phyloP scores from a whole-genome alignment of 2,113 vertebrate genomes.

The Aphelocoma coerulescens region DNA sequence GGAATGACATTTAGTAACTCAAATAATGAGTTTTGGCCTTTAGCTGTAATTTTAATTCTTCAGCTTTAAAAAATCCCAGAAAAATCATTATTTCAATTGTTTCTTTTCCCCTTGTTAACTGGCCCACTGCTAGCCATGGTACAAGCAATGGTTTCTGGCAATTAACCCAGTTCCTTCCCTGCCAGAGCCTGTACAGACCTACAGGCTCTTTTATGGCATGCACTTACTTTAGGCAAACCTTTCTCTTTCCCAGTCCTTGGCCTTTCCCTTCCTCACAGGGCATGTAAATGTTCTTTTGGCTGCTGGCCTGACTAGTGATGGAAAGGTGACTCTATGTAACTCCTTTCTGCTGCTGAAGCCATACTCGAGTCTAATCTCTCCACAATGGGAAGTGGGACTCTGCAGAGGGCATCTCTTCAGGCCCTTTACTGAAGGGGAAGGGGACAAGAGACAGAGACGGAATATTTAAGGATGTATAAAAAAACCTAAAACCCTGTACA shows the following conservation, averaged over 20 bases:
- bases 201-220: neutral
- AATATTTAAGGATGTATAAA: neutral
- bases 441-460: neutral
- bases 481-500: neutral
- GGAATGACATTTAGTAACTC: neutral
- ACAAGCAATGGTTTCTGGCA: neutral
- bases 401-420: neutral
- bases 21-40: neutral
- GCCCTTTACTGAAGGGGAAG: neutral
- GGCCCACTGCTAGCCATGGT: neutral
- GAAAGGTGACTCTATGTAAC: neutral
- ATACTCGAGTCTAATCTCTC: neutral
- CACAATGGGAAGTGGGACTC: fast-evolving
- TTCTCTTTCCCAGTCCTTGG: neutral
- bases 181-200: neutral
- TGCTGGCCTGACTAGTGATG: neutral
- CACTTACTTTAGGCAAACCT: neutral
- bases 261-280: neutral
- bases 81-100: neutral
- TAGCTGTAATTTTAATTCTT: neutral
- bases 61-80: neutral
- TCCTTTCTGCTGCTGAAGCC: neutral
- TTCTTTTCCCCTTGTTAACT: neutral
- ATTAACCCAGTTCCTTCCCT: neutral
- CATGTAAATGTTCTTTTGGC: neutral